These are phyloP conservation scores for Oithona nana DNA, from an alignment of 2,888 invertebrate species.

Conservation along the genomic window DNA sequence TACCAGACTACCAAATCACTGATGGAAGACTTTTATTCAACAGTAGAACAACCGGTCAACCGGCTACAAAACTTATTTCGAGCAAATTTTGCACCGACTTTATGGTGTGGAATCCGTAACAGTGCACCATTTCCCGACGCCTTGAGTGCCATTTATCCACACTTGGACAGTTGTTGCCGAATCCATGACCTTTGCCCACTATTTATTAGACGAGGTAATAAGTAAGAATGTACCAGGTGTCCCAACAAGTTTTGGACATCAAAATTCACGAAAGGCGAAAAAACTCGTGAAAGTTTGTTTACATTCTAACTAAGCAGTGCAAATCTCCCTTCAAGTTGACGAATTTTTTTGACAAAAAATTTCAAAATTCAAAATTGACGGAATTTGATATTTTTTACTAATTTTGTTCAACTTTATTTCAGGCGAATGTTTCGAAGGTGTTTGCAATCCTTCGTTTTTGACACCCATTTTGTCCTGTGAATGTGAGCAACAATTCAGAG, in stretches of 20 bases:
- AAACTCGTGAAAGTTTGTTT: too few relatives aligned
- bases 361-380: too few relatives aligned
- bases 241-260: too few relatives aligned
- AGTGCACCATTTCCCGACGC: neutral
- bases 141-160: neutral
- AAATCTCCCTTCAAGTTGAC: too few relatives aligned
- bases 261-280: too few relatives aligned
- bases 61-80: neutral
- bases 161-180: constrained; percentile 11
- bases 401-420: neutral
- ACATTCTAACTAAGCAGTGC: too few relatives aligned
- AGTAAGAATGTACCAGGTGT: too few relatives aligned
- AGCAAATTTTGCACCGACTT: neutral
- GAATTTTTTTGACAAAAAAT: too few relatives aligned
- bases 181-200: too few relatives aligned
- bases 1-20: too few relatives aligned
- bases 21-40: neutral
- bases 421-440: neutral
- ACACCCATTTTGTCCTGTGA: constrained; percentile 3
- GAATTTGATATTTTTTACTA: too few relatives aligned
- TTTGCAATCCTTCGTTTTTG: constrained; percentile 3
- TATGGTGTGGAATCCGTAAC: constrained; percentile 9
- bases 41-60: neutral
- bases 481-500: neutral
- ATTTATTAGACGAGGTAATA: too few relatives aligned